Evolutionary conservation across 2,888 invertebrate genomes (phyloP), one percentile per base, ranked within the genome.

Genomic region (Sinelater perroti): DNA sequence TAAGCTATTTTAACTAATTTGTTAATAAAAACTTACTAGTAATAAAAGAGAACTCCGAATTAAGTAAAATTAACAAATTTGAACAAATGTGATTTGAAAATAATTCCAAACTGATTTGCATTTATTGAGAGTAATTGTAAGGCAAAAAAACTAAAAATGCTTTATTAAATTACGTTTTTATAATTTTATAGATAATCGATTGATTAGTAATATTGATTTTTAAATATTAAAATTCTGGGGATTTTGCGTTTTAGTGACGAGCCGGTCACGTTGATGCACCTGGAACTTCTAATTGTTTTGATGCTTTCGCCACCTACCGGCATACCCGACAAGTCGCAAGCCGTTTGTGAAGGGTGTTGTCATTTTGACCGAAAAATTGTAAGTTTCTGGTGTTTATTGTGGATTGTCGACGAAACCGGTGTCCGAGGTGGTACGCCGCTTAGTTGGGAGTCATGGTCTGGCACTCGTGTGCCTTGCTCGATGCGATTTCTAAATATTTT

Each of bases 281-380:
- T 30, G 30, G 1, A 4, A 10, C 10, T 3, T 13, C 30, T 6
- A 1, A 30, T 40, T 40, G 40, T 54, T 47, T 38, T 49, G 40
- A 21, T 21, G 4, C 17, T 4, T 50, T 13, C 26, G 58, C 52
- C 38, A 53, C 50, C 58, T 58, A 28, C n/a, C 28, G 54, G 18
- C 53, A 38, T 35, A 49, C 30, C 26, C 21, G 35, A 14, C 11
- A 49, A 58, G 30, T 56, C 20, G 11, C 35, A 56, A 35, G 46
- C 54, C 42, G 47, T 54, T 33, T 30, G 14, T 38, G 50, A 62
- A 65, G 77, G 76, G 77, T 76, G 76, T 76, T 76, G 76, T 75
- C 76, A 76, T 72, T 75, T 74, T 73, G 68, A 69, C 58, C 64
- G 56, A 70, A 69, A 72, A 74, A 75, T 75, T 68, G 76, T 76